phyloP scores from a whole-genome alignment of 2,888 invertebrate genomes.

The Amiota minor region DNA sequence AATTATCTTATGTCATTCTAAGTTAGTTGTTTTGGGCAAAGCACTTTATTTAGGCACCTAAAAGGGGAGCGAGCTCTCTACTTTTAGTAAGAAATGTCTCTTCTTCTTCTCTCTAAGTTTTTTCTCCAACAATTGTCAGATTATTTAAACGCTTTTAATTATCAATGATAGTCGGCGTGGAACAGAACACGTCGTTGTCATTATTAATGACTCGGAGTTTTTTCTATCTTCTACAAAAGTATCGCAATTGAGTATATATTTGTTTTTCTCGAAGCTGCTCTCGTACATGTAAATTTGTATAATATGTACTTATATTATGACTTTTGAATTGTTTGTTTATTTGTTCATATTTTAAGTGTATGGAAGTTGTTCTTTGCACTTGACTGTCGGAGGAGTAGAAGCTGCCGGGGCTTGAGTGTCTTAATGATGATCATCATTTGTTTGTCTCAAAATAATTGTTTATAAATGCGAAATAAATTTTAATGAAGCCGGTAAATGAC shows the following conservation, averaged over 20 bases:
- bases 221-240: neutral
- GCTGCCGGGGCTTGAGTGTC: neutral
- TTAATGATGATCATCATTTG: neutral
- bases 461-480: slow-evolving; percentile 11
- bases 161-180: neutral
- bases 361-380: neutral
- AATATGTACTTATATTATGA: neutral
- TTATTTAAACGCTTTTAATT: slow-evolving; percentile 26
- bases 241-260: slow-evolving; percentile 1
- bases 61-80: no score
- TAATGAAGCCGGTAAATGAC: slow-evolving; percentile 12
- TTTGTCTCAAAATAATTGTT: neutral
- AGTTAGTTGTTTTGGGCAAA: no score
- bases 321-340: neutral
- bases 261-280: neutral
- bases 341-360: neutral
- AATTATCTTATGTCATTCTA: no score
- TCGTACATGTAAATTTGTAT: no score
- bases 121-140: neutral
- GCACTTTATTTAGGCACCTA: no score
- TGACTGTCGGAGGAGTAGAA: neutral
- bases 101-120: no score
- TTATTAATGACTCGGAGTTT: neutral
- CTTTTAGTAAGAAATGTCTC: no score
- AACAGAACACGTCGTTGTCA: neutral